Conservation (phyloP, 2,888 invertebrate species). For the Limenitis camilla region DNA sequence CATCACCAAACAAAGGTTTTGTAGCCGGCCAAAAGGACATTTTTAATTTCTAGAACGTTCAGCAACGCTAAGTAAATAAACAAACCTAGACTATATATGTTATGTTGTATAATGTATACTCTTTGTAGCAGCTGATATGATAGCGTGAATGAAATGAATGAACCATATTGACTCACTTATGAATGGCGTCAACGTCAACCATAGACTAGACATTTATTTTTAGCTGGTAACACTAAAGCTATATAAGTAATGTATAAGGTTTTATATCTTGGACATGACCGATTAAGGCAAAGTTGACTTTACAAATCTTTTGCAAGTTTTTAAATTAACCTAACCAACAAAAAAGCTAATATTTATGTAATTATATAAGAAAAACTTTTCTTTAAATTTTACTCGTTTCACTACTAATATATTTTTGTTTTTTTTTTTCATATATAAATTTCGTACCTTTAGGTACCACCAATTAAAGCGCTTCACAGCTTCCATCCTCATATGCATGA, state of each 20-base stretch:
- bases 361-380: no score
- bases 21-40: constrained; percentile 32
- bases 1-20: constrained; percentile 47
- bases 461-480: no score
- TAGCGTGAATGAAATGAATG: constrained; percentile 8
- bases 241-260: neutral
- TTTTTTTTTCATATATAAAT: no score
- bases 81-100: constrained; percentile 14
- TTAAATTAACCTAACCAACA: no score
- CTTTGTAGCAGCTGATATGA: no score
- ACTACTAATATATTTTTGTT: no score
- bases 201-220: neutral
- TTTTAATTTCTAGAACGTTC: constrained; percentile 24
- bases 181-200: neutral
- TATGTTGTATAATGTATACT: constrained; percentile 18
- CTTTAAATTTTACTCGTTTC: no score
- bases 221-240: neutral
- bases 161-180: neutral
- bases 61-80: constrained; percentile 15
- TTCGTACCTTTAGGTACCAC: no score
- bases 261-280: neutral
- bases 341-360: no score
- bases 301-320: no score
- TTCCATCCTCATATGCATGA: no score
- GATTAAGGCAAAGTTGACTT: no score